Conservation (phyloP, 2,888 invertebrate genomes). For the Drosophila subsilvestris region DNA sequence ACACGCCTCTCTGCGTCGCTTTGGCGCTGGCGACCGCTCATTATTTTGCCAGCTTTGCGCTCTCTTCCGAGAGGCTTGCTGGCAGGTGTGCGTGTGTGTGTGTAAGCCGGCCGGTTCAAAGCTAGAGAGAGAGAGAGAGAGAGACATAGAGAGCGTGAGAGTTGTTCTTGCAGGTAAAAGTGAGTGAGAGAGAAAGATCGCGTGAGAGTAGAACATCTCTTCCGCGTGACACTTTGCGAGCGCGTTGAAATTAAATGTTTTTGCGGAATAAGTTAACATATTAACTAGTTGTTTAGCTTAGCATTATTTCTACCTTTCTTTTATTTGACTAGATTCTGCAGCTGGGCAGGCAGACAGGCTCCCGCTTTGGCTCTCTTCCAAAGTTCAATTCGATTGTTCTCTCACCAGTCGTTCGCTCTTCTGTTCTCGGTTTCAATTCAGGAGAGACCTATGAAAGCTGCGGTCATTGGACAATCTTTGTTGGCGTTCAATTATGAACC, state of each 20-base stretch:
- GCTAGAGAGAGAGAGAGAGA: neutral
- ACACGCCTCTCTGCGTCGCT: neutral
- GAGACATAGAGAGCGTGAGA: neutral
- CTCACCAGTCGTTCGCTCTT: neutral
- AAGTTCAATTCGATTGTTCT: neutral
- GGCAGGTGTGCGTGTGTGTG: slow-evolving; percentile 8
- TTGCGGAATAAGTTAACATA: slow-evolving; percentile 42
- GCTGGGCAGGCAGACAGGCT: slow-evolving; percentile 8
- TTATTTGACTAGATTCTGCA: neutral
- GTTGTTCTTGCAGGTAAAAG: too few species aligned
- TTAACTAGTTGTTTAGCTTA: slow-evolving; percentile 26
- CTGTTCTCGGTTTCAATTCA: neutral
- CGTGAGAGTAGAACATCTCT: neutral
- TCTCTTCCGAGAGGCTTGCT: slow-evolving; percentile 8
- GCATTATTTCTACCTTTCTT: neutral
- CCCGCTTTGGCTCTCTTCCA: slow-evolving; percentile 32
- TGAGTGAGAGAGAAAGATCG: neutral
- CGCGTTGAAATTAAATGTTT: slow-evolving; percentile 36
- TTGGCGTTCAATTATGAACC: slow-evolving; percentile 58
- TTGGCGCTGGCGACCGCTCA: slow-evolving; percentile 1
- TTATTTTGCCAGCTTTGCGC: neutral
- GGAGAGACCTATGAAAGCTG: neutral
- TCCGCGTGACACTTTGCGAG: slow-evolving; percentile 1
- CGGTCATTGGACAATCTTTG: slow-evolving; percentile 9
- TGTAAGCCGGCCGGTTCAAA: slow-evolving; percentile 39